These are phyloP conservation scores for Achroia grisella DNA, from an alignment of 1,140 invertebrate species.

Conservation along the genomic window DNA sequence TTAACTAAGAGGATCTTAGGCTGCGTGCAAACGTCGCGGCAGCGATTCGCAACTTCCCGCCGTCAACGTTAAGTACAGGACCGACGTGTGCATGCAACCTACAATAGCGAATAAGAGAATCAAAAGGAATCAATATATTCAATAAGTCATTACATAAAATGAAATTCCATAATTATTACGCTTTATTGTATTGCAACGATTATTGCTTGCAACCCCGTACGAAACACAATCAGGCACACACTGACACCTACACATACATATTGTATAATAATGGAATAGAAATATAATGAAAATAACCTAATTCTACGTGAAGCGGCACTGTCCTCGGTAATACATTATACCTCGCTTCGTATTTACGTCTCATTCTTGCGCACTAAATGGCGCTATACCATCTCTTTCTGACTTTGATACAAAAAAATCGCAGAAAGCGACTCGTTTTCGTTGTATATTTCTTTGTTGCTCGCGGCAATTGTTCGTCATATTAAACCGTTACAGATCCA, in stretches of 20 bases:
- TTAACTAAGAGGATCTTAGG: conserved; percentile 10
- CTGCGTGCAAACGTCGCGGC: conserved; percentile 20
- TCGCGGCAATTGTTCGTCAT: conserved; percentile 2
- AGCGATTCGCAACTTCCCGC: conserved; percentile 22
- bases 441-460: conserved; percentile 16
- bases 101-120: conserved; percentile 14
- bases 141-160: conserved; percentile 28
- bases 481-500: no score
- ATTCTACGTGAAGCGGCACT: conserved; percentile 27
- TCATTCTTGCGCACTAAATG: neutral
- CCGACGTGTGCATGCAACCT: conserved; percentile 16
- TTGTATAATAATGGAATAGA: conserved; percentile 33
- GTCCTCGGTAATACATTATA: no score
- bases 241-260: conserved; percentile 29
- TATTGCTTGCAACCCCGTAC: conserved; percentile 47
- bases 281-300: conserved; percentile 33
- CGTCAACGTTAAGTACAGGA: conserved; percentile 25
- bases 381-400: neutral
- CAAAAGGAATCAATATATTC: conserved; percentile 15
- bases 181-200: conserved; percentile 50
- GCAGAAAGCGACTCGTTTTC: conserved; percentile 6
- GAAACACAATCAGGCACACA: conserved; percentile 49
- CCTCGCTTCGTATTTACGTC: neutral
- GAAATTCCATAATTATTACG: conserved; percentile 13
- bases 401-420: neutral